Base-by-base conservation (phyloP, 2,888 invertebrate species). In the Galeruca laticollis region DNA sequence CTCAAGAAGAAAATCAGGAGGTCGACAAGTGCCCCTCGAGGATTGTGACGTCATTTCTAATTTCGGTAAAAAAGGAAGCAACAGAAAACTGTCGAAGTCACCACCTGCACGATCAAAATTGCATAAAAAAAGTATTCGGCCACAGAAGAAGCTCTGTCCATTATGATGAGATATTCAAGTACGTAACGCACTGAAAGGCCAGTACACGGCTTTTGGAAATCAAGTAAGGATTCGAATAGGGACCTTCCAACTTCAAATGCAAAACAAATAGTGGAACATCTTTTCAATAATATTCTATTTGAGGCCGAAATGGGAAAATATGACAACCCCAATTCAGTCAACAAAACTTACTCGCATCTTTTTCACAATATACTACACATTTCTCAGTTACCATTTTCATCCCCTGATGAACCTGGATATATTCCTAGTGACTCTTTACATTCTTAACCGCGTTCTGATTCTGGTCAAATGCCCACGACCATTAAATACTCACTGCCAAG, bases 301-400 rank as follows among this genome's bases (percentile, higher is more conserved):
- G 56, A 69, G 49, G 69, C 69, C 18, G 54, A 69, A 69, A 54
- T 69, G 69, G 69, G 69, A 15, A 60, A 69, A 15, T 65, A 65
- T 47, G 57, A 69, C 47, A 51, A 69, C 52, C 49, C 49, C 62
- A 52, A 49, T 33, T 33, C 62, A 51, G 11, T 52, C 18, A 54
- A 20, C 37, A 20, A 11, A 63, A 64, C 9, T 56, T 64, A 64
- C 40, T 56, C 64, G 15, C 49, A 49, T 13, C 65, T 21, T 65
- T 57, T 43, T 15, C 56, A 26, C 64, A 43, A 60, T 21, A 40
- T 20, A 51, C 40, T 4, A 40, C 40, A 40, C 33, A 9, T 33
- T 33, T 33, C 33, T 1, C 33, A 33, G 3, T 33, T 9, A 33
- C 3, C 33, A 40, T 11, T 40, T n/a, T 40, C 40, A 13, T 11